Conservation (phyloP, 2,888 invertebrate species). For the Elegia similella region DNA sequence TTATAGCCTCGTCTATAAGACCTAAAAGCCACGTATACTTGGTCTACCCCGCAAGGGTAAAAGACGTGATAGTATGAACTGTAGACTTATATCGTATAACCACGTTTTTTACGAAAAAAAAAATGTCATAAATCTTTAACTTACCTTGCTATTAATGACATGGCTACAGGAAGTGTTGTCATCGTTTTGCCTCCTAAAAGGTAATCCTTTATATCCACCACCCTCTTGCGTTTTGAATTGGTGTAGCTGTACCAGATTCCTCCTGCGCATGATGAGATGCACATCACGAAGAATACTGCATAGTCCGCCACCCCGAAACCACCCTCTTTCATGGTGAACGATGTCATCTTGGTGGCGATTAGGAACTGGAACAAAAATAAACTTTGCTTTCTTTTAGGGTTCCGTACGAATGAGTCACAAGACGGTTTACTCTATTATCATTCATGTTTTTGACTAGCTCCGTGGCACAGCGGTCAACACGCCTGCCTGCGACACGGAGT, state of each 20-base stretch:
- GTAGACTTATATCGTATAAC: no score
- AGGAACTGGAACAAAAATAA: conserved; percentile 25
- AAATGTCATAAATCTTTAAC: conserved; percentile 17
- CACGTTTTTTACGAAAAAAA: not conserved
- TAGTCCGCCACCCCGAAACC: conserved; percentile 77
- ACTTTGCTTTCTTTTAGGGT: not conserved
- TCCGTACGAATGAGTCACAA: no score
- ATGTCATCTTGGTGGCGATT: conserved; percentile 45
- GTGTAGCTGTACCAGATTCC: conserved; percentile 85
- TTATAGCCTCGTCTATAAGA: no score
- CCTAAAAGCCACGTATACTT: no score
- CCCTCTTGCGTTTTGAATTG: conserved; percentile 75
- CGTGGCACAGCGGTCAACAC: no score
- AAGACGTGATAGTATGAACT: no score
- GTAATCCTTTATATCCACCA: conserved; percentile 85
- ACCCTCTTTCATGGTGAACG: conserved; percentile 66
- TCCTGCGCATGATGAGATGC: conserved; percentile 87
- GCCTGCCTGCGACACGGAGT: no score
- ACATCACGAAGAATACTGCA: conserved; percentile 86
- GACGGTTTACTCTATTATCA: no score
- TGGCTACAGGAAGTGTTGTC: conserved; percentile 90
- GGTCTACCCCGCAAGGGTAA: no score
- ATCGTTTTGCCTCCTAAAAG: conserved; percentile 88
- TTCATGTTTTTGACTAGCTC: no score
- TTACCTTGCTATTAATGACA: conserved; percentile 92